A percentile compares a stretch with the other conserved stretches of the same genome.
These are phyloP conservation scores for Eriosoma lanigerum DNA, from an alignment of 1,140 invertebrate species.

Conservation along the genomic window DNA sequence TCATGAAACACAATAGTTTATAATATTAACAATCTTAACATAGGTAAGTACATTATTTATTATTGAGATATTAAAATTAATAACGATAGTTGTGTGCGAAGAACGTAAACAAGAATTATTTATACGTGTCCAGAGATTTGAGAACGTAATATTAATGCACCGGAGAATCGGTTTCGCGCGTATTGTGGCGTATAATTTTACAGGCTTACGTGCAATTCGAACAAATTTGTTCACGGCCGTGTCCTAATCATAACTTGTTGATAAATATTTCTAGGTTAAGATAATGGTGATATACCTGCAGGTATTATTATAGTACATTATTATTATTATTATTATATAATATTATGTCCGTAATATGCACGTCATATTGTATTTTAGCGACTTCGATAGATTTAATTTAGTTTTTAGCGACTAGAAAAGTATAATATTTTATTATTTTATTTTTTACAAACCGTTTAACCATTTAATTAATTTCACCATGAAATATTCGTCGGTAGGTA, in stretches of 20 bases:
- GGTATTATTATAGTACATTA: neutral
- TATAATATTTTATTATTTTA: neutral
- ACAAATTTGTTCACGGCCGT: constrained; percentile 6
- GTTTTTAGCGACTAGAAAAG: neutral
- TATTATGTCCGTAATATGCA: neutral
- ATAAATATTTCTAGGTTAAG: constrained; percentile 27
- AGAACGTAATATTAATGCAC: too few species aligned
- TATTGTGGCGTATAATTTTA: neutral
- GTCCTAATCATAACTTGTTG: neutral
- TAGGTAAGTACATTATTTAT: too few species aligned
- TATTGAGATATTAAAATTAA: too few species aligned
- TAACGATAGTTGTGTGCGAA: too few species aligned
- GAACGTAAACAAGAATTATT: too few species aligned
- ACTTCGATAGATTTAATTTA: neutral
- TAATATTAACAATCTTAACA: too few species aligned
- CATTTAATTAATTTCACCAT: too few species aligned
- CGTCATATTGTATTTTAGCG: neutral
- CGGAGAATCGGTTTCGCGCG: too few species aligned
- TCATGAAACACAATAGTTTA: too few species aligned
- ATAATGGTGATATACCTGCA: neutral
- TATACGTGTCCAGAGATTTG: too few species aligned
- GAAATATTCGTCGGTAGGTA: constrained; percentile 5
- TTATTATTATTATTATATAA: neutral
- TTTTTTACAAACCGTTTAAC: neutral
- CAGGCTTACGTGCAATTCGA: neutral